A percentile compares a stretch with the other conserved stretches of the same genome.
These are phyloP conservation scores for Trinorchestia longiramus DNA, from an alignment of 1,140 invertebrate genomes.

Conservation along the genomic window DNA sequence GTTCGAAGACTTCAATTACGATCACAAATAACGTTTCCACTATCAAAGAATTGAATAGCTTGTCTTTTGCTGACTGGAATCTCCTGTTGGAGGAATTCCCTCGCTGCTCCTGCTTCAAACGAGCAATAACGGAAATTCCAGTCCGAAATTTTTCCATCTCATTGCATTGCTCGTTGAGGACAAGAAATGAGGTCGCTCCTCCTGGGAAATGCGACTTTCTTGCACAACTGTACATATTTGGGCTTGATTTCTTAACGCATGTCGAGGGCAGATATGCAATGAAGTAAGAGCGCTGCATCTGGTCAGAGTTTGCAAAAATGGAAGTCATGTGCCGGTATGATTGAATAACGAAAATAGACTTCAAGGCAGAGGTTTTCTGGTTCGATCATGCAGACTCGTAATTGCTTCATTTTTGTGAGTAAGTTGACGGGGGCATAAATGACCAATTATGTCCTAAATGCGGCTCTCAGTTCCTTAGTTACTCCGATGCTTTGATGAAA, in stretches of 20 bases:
- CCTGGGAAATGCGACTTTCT: neutral
- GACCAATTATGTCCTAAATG: neutral
- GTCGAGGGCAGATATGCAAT: neutral
- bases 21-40: constrained; percentile 37
- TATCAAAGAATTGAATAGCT: constrained; percentile 45
- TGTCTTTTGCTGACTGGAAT: constrained; percentile 53
- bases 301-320: neutral
- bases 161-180: constrained; percentile 20
- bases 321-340: neutral
- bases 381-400: neutral
- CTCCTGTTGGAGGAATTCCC: constrained; percentile 23
- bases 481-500: neutral
- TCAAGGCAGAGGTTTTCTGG: neutral
- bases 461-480: neutral
- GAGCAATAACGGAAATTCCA: constrained; percentile 50
- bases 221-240: constrained; percentile 11
- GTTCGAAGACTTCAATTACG: constrained; percentile 26
- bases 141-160: constrained; percentile 43
- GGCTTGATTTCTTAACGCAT: constrained; percentile 30
- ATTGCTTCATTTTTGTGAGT: neutral
- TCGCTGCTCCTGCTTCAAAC: constrained; percentile 48
- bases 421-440: neutral
- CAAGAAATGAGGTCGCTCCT: neutral
- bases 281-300: constrained; percentile 1
- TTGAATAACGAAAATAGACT: neutral